Conservation (phyloP, 2,797 vertebrate genomes). For the Kryptopterus vitreolus region DNA sequence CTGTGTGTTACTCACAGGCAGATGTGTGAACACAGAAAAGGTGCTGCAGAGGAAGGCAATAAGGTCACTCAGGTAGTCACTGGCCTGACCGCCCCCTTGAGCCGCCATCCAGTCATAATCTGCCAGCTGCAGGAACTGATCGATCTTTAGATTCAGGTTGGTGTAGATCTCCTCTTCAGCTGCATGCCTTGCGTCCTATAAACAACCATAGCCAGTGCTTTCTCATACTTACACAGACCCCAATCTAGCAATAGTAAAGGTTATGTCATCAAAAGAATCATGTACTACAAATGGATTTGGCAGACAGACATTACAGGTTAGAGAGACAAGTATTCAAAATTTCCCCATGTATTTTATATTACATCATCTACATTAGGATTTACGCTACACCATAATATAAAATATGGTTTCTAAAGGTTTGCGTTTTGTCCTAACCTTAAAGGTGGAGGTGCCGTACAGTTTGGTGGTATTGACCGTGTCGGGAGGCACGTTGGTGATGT, state of each 20-base stretch:
- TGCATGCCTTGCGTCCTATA: constrained; percentile 89
- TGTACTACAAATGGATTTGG: neutral
- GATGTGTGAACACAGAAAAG: constrained; percentile 93
- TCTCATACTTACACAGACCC: neutral
- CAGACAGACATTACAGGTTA: neutral
- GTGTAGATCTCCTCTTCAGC: constrained; percentile 97
- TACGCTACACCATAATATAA: too few relatives aligned
- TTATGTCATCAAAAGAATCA: neutral
- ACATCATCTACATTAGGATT: neutral
- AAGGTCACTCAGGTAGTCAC: constrained; percentile 91
- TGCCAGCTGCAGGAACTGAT: constrained; percentile 95
- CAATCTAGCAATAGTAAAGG: neutral
- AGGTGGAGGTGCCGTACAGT: constrained; percentile 93
- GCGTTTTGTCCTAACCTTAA: constrained; percentile 81
- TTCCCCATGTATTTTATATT: neutral
- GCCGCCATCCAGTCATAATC: constrained; percentile 90
- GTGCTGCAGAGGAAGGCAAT: constrained; percentile 93
- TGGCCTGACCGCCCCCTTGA: constrained; percentile 74
- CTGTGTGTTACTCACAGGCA: constrained; percentile 81
- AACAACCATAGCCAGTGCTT: neutral
- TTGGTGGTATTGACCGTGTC: constrained; percentile 90
- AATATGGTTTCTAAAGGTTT: too few relatives aligned
- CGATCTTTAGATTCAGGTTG: constrained; percentile 94
- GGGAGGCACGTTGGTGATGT: constrained; percentile 93
- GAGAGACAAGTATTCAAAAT: neutral